Conservation (phyloP, 1,140 invertebrate genomes). For the Cheumatopsyche charites region DNA sequence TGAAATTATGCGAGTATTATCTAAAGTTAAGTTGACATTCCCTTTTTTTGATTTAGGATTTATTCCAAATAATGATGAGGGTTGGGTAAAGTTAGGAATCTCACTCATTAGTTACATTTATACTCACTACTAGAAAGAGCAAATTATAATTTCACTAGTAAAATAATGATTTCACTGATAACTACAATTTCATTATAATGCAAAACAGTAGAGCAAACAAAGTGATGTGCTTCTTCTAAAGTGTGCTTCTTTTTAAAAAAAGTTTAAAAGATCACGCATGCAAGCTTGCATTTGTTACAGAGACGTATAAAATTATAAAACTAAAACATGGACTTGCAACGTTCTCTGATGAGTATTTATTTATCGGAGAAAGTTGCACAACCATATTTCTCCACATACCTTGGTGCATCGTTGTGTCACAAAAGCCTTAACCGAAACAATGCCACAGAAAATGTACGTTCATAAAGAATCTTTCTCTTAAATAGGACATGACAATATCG, state of each 20-base stretch:
- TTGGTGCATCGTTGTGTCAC: not conserved
- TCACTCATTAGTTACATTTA: no score
- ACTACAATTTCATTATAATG: no score
- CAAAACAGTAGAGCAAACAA: conserved; percentile 13
- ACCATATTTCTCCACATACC: conserved; percentile 20
- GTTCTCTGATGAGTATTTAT: no score
- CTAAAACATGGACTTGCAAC: not conserved
- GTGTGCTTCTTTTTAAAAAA: conserved; percentile 21
- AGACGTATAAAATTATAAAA: conserved; percentile 6
- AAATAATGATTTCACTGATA: no score
- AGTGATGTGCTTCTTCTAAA: conserved; percentile 9
- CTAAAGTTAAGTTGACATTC: no score
- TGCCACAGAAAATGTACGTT: not conserved
- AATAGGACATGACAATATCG: conserved; percentile 10
- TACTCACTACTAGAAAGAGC: no score
- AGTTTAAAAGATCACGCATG: conserved; percentile 21
- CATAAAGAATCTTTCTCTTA: not conserved
- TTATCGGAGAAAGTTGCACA: not conserved
- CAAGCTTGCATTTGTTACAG: conserved; percentile 2
- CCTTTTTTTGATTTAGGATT: no score
- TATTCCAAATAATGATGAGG: no score
- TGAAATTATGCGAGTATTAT: no score
- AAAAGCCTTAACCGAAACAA: conserved; percentile 4
- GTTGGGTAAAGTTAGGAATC: no score
- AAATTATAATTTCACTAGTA: no score